Evolutionary conservation across 2,888 invertebrate species (phyloP).

Genomic region (Leptopterna dolabrata): DNA sequence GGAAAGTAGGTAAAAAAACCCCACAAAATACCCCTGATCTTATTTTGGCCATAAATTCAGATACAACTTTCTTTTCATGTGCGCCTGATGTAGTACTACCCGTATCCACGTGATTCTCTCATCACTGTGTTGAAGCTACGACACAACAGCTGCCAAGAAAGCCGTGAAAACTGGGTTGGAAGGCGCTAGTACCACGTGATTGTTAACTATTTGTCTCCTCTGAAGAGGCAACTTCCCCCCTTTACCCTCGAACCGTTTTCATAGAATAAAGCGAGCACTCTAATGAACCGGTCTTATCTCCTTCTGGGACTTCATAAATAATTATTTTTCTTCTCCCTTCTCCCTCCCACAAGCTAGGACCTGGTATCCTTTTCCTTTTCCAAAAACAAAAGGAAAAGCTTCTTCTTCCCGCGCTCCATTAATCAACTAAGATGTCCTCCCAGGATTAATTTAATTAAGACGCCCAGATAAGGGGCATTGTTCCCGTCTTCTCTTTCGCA

Average conservation of each 20-base stretch:
- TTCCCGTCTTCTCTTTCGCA: constrained; percentile 48
- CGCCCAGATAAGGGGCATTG: constrained; percentile 55
- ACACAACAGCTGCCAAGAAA: not conserved
- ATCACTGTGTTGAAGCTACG: too few species aligned
- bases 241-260: not conserved
- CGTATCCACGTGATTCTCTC: too few species aligned
- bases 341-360: not conserved
- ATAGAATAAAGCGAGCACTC: constrained; percentile 52
- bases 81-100: too few species aligned
- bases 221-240: not conserved
- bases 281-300: constrained; percentile 59
- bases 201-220: constrained; percentile 33
- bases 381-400: constrained; percentile 56
- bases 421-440: constrained; percentile 58
- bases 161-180: not conserved
- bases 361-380: not conserved
- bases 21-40: too few species aligned
- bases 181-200: not conserved
- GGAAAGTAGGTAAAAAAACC: too few species aligned
- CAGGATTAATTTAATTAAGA: constrained; percentile 58
- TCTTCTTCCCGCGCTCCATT: constrained; percentile 50
- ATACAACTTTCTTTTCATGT: too few species aligned
- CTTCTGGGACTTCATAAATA: constrained; percentile 60
- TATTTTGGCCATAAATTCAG: too few species aligned
- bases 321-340: constrained; percentile 58